phyloP scores from a whole-genome alignment of 1,140 invertebrate genomes.

The Papilio dardanus region DNA sequence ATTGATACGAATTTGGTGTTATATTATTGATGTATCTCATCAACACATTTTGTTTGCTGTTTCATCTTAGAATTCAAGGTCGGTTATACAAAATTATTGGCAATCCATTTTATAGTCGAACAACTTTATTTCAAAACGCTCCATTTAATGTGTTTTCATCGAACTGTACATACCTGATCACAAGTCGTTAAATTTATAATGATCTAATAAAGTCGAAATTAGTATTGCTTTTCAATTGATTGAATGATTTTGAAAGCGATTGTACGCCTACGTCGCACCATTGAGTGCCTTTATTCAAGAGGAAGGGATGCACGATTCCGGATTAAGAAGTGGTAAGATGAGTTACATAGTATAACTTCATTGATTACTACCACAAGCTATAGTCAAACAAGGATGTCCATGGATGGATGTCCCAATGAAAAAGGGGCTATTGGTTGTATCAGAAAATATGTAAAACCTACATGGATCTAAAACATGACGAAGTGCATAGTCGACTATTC shows the following conservation, averaged over 20 bases:
- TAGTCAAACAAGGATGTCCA: too few relatives aligned
- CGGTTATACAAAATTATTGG: constrained; percentile 45
- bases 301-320: background rate
- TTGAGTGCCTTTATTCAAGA: background rate
- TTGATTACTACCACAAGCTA: too few relatives aligned
- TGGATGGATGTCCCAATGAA: too few relatives aligned
- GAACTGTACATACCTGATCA: constrained; percentile 24
- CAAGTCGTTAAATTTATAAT: constrained; percentile 41
- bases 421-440: too few relatives aligned
- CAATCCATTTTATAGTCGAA: constrained; percentile 47
- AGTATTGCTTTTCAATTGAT: constrained; percentile 30
- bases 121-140: constrained; percentile 42
- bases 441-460: too few relatives aligned
- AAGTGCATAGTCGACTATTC: too few relatives aligned
- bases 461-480: too few relatives aligned
- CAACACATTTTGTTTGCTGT: constrained; percentile 12
- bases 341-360: background rate
- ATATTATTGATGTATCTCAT: background rate
- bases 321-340: background rate
- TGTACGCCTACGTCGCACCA: background rate
- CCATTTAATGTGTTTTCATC: constrained; percentile 37
- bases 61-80: constrained; percentile 18
- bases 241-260: background rate
- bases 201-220: constrained; percentile 30
- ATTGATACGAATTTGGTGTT: background rate